These are phyloP conservation scores for Atethmia centrago DNA, from an alignment of 2,888 invertebrate genomes.

Conservation along the genomic window DNA sequence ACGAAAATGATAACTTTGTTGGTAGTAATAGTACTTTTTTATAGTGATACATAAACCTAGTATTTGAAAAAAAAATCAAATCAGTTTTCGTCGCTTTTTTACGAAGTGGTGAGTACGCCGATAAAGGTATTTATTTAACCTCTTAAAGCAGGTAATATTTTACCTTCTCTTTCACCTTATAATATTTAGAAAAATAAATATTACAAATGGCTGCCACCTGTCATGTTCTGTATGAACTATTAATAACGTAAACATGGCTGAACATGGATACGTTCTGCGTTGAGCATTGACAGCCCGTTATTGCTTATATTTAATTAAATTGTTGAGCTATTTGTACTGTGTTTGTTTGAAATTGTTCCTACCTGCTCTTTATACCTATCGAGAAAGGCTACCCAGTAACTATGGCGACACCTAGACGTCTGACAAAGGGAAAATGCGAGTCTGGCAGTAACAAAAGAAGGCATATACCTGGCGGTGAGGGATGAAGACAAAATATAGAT, in stretches of 20 bases:
- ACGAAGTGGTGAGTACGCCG: not conserved
- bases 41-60: not conserved
- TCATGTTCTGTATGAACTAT: not conserved
- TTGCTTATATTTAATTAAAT: slow-evolving; percentile 3
- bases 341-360: not conserved
- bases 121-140: not conserved
- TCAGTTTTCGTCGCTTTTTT: not conserved
- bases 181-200: slow-evolving; percentile 8
- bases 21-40: not conserved
- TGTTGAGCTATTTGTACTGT: not conserved
- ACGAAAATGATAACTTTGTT: not conserved
- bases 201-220: slow-evolving; percentile 30
- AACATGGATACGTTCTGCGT: not conserved
- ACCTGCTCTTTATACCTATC: not conserved
- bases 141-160: not conserved
- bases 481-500: no score
- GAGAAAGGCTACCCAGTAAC: not conserved
- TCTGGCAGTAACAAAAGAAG: not conserved
- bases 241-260: not conserved
- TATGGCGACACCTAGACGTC: not conserved
- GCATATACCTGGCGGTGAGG: not conserved
- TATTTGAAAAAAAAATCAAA: not conserved
- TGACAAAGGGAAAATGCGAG: not conserved
- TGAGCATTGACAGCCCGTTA: slow-evolving; percentile 3
- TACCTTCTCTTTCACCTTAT: not conserved